These are phyloP conservation scores for Cyprinodon variegatus DNA, from an alignment of 2,113 vertebrate genomes.

Conservation along the genomic window DNA sequence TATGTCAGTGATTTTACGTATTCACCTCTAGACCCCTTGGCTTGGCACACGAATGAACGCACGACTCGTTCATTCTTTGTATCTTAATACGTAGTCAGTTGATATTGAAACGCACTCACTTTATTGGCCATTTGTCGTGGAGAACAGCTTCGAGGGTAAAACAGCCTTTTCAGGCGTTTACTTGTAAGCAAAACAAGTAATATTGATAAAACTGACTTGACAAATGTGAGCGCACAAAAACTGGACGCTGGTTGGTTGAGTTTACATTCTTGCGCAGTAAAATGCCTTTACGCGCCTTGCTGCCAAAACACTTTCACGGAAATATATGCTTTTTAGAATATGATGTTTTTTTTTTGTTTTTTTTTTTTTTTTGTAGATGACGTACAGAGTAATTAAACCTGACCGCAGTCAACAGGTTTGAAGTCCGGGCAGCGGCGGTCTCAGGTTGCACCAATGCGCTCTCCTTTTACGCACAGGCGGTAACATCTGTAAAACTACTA, in stretches of 20 bases:
- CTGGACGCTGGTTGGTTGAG: background rate
- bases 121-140: constrained; percentile 4
- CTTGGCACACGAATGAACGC: constrained; percentile 30
- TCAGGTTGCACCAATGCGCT: too few species aligned
- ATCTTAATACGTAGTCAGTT: constrained; percentile 23
- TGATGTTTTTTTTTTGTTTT: background rate
- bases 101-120: constrained; percentile 7
- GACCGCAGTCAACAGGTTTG: constrained; percentile 51
- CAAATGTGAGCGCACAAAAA: background rate
- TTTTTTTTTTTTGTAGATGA: background rate
- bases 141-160: background rate
- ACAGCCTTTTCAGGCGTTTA: background rate
- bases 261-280: too few species aligned
- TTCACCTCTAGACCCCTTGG: background rate
- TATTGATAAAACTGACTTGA: background rate
- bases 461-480: too few species aligned
- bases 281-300: background rate
- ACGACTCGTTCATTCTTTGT: constrained; percentile 7
- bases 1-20: background rate
- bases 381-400: constrained; percentile 5
- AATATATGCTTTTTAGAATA: background rate
- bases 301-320: background rate
- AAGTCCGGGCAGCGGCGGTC: background rate
- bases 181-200: background rate
- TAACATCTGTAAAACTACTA: background rate